These are phyloP conservation scores for Latrodectus elegans DNA, from an alignment of 2,888 invertebrate genomes.

Conservation along the genomic window DNA sequence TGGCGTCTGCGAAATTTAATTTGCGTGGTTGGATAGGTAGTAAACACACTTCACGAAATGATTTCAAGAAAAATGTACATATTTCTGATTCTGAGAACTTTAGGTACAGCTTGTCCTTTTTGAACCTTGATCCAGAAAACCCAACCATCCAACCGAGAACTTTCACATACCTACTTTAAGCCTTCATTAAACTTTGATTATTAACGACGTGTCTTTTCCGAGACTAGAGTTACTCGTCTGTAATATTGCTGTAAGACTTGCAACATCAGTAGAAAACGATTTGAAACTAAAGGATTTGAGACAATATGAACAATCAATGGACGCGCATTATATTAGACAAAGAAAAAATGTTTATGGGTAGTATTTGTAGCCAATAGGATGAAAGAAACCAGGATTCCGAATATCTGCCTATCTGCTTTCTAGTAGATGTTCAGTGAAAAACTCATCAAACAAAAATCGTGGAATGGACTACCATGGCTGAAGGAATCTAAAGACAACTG, in stretches of 20 bases:
- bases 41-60: background rate
- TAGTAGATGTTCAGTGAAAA: slow-evolving; percentile 8
- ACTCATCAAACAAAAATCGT: background rate
- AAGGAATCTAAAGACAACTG: no score
- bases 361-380: background rate
- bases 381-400: background rate
- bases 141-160: no score
- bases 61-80: background rate
- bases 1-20: no score
- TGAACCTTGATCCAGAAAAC: no score
- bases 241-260: slow-evolving; percentile 16
- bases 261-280: background rate
- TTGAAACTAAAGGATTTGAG: background rate
- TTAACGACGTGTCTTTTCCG: slow-evolving; percentile 3
- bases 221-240: no score
- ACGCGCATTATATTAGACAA: slow-evolving; percentile 70
- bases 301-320: slow-evolving; percentile 25
- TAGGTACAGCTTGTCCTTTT: no score
- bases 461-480: no score
- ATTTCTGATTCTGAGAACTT: background rate
- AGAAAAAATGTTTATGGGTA: slow-evolving; percentile 45
- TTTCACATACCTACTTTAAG: background rate
- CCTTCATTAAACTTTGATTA: background rate
- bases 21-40: no score
- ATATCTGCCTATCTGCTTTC: slow-evolving; percentile 10